Conservation (phyloP, 1,140 invertebrate genomes). For the Trichonephila clavata region DNA sequence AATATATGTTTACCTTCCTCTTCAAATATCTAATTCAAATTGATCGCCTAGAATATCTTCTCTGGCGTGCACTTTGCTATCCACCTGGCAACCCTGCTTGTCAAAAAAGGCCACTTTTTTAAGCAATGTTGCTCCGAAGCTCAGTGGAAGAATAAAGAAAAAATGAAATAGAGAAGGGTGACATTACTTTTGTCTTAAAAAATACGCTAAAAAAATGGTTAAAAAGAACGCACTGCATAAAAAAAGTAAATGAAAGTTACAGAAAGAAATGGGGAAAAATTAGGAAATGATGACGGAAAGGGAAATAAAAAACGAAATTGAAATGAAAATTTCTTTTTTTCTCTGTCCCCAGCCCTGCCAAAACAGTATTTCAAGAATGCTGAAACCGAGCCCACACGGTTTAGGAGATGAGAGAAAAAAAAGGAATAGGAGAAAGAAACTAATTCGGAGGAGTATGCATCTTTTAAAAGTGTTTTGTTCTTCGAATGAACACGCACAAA, state of each 20-base stretch:
- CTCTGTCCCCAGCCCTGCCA: background rate
- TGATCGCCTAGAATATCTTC: background rate
- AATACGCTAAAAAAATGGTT: background rate
- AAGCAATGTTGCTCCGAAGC: background rate
- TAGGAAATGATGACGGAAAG: conserved; percentile 53
- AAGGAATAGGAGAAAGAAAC: background rate
- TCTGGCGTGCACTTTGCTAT: background rate
- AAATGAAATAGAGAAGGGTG: conserved; percentile 24
- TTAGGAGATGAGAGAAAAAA: background rate
- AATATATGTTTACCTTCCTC: background rate
- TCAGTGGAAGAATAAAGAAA: background rate
- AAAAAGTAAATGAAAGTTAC: conserved; percentile 43
- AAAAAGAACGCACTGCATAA: conserved; percentile 8
- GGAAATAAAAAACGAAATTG: conserved; percentile 49
- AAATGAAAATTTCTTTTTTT: conserved; percentile 32
- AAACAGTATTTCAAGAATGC: conserved; percentile 12
- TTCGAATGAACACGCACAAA: background rate
- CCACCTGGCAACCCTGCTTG: conserved; percentile 32
- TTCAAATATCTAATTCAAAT: background rate
- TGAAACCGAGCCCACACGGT: background rate
- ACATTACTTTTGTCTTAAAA: conserved; percentile 29
- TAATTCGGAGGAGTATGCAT: conserved; percentile 46
- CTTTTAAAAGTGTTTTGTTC: conserved; percentile 31
- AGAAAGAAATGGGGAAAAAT: conserved; percentile 48
- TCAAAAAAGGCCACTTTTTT: conserved; percentile 41